Evolutionary conservation across 2,888 invertebrate species (phyloP).

Genomic region (Nasonia oneida): DNA sequence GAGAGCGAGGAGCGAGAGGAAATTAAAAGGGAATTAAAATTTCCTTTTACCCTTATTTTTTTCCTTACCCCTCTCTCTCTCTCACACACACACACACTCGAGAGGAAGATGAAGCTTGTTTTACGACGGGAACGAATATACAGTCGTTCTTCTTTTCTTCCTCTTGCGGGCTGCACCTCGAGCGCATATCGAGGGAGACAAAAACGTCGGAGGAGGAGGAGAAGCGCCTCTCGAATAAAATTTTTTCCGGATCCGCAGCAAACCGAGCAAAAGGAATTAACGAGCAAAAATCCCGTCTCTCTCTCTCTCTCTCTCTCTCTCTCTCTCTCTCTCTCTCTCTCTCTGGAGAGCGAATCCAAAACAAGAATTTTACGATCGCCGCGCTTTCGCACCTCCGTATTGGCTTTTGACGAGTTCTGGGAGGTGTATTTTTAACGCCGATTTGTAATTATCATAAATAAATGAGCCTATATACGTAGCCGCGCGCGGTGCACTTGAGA

Average conservation of each 20-base stretch:
- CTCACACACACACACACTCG: background rate
- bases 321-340: background rate
- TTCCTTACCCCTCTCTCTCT: background rate
- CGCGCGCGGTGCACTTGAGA: background rate
- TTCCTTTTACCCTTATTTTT: background rate
- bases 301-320: conserved; percentile 25
- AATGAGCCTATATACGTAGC: background rate
- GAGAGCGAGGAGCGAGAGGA: background rate
- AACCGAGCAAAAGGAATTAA: conserved; percentile 58
- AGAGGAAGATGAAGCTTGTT: background rate
- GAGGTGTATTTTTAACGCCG: background rate
- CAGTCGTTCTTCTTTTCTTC: conserved; percentile 7
- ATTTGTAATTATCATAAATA: conserved; percentile 8
- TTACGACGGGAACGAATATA: conserved; percentile 12
- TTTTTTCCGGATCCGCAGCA: conserved; percentile 11
- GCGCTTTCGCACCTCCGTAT: conserved; percentile 48
- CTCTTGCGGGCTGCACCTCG: background rate
- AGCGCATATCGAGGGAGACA: conserved; percentile 10
- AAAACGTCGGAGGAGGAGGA: conserved; percentile 34
- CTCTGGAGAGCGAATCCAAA: conserved; percentile 43
- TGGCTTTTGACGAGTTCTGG: background rate
- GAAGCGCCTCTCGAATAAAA: conserved; percentile 44
- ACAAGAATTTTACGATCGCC: conserved; percentile 58
- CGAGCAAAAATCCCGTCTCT: conserved; percentile 59
- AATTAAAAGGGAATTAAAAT: conserved; percentile 27